These are phyloP conservation scores for Brenthis ino DNA, from an alignment of 2,888 invertebrate genomes.

Conservation along the genomic window DNA sequence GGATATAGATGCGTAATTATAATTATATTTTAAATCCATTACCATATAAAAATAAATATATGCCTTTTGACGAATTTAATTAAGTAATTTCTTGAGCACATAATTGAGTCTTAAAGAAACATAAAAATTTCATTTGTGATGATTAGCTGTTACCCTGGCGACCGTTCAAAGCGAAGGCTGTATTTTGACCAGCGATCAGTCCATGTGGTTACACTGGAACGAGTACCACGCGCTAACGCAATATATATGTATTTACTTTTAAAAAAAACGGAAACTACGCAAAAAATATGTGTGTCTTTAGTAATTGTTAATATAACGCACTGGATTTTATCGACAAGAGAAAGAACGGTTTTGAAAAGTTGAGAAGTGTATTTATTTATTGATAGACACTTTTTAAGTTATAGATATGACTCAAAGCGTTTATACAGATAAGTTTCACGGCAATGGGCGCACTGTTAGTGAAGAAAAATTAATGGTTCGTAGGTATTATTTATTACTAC, in stretches of 20 bases:
- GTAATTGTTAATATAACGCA: not conserved
- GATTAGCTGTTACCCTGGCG: constrained; percentile 73
- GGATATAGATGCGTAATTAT: no score
- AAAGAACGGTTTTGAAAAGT: not conserved
- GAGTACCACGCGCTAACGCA: constrained; percentile 18
- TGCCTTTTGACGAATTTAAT: not conserved
- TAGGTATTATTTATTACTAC: constrained; percentile 14
- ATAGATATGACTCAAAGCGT: constrained; percentile 71
- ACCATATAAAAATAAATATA: no score
- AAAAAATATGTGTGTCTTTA: not conserved
- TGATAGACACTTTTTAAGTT: constrained; percentile 33
- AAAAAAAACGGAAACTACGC: not conserved
- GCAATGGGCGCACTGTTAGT: constrained; percentile 64
- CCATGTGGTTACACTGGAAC: constrained; percentile 57
- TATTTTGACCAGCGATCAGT: constrained; percentile 71
- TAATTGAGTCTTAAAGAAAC: constrained; percentile 43
- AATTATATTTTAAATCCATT: no score
- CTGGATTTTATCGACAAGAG: not conserved
- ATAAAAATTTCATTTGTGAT: constrained; percentile 76
- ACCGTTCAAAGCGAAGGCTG: constrained; percentile 65
- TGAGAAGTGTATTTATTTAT: not conserved
- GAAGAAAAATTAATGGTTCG: constrained; percentile 76
- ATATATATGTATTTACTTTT: not conserved
- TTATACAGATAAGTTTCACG: constrained; percentile 62
- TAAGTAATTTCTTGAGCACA: not conserved